These are phyloP conservation scores for Phengaris alcon DNA, from an alignment of 2,888 invertebrate genomes.

Conservation along the genomic window DNA sequence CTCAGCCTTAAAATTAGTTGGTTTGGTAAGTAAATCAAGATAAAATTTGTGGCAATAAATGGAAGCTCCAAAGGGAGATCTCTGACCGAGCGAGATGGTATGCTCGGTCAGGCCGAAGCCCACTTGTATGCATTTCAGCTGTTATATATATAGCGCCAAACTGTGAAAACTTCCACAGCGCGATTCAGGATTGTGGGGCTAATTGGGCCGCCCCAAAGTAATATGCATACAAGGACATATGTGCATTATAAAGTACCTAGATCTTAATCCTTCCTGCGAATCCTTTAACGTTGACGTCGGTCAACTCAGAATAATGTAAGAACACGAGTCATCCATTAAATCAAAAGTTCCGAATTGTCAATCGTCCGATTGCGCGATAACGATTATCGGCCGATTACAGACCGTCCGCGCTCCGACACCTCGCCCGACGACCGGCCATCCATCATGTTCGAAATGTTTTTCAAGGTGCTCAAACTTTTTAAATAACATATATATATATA, in stretches of 20 bases:
- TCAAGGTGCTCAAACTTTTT: conserved; percentile 54
- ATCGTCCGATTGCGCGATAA: conserved; percentile 60
- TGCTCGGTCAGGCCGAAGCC: too few species aligned
- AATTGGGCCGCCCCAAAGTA: too few species aligned
- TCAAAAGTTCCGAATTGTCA: conserved; percentile 53
- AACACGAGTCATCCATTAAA: conserved; percentile 44
- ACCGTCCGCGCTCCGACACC: conserved; percentile 61
- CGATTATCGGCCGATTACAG: conserved; percentile 64
- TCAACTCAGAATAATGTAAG: conserved; percentile 35
- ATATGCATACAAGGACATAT: too few species aligned
- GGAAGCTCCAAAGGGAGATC: too few species aligned
- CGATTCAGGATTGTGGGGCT: too few species aligned
- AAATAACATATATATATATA: not conserved
- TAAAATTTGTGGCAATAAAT: too few species aligned
- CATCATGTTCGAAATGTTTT: conserved; percentile 53
- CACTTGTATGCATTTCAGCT: too few species aligned
- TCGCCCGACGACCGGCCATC: conserved; percentile 54
- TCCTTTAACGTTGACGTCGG: conserved; percentile 33
- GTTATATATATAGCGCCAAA: too few species aligned
- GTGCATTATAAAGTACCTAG: not conserved
- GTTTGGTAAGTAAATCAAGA: too few species aligned
- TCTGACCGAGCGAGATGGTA: too few species aligned
- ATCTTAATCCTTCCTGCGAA: conserved; percentile 22
- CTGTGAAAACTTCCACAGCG: too few species aligned
- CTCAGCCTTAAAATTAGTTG: too few species aligned